These are phyloP conservation scores for Lasiurus cinereus DNA, from an alignment of 2,113 vertebrate genomes.

Conservation along the genomic window DNA sequence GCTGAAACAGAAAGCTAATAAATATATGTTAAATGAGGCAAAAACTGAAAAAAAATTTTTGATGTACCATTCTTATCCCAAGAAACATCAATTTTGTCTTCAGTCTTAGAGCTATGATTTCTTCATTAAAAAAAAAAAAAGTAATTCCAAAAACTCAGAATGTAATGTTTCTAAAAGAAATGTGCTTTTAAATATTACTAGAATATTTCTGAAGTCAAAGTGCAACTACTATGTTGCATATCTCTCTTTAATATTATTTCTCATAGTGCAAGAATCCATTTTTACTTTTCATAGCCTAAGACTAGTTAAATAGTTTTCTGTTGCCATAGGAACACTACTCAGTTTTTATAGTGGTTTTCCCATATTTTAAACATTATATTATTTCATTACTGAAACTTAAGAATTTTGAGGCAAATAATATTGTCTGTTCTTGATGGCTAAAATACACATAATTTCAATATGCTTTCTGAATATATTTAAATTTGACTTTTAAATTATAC, in stretches of 20 bases:
- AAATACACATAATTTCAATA: constrained; percentile 70
- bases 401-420: constrained; percentile 72
- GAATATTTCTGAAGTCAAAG: constrained; percentile 64
- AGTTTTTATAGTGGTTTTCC: constrained; percentile 72
- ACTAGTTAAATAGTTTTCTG: constrained; percentile 61
- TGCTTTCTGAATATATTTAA: constrained; percentile 65
- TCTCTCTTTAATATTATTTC: constrained; percentile 47
- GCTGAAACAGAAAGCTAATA: background rate
- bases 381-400: constrained; percentile 74
- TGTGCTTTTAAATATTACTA: constrained; percentile 55
- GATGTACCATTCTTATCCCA: background rate
- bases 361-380: constrained; percentile 80
- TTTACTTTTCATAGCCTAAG: constrained; percentile 59
- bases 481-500: constrained; percentile 81
- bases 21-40: background rate
- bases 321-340: constrained; percentile 64
- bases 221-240: background rate
- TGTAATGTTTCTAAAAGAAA: background rate
- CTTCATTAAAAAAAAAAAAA: background rate
- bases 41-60: constrained; percentile 30
- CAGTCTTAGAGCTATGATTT: constrained; percentile 20
- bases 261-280: constrained; percentile 59
- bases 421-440: constrained; percentile 67
- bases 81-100: background rate
- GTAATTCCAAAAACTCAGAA: background rate